Evolutionary conservation across 2,888 invertebrate genomes (phyloP), one percentile per base, ranked within the genome.

Genomic region (Tachina grossa): DNA sequence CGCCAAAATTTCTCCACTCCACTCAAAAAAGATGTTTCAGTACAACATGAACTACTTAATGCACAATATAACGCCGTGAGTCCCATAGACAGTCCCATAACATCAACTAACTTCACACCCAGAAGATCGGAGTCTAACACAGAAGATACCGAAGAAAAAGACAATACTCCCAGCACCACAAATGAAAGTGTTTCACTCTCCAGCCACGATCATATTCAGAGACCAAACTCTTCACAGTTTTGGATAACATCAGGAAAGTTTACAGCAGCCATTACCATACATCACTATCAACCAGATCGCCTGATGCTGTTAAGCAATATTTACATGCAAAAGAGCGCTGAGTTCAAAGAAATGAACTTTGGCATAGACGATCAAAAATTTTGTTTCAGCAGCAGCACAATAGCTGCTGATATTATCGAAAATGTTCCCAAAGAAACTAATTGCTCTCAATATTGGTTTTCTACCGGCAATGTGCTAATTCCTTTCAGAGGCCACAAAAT

Each of bases 401-500:
- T 74, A 10, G 49, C 83, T 1, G 82, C 87, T n/a, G 83, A 87
- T 0, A 72, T 90, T 47, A 88, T 89, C 0, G 88, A 88, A 41
- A 87, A 88, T 5, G 85, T 90, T 0, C 89, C 90, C 0, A 87
- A 87, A 9, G 81, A 83, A 0, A 87, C 89, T 41, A 90, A 88
- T 4, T 88, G 88, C 75, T 92, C 92, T 0, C 90, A 92, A 11
- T 92, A 90, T 63, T 92, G 92, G 92, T 91, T 92, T 78, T 90
- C 91, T 14, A 90, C 88, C 10, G 91, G 91, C 0, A 90, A 91
- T 72, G 68, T 91, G 43, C 87, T 91, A 0, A 89, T 92, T 59
- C 90, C 92, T 0, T 92, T 92, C 75, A 90, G 88, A 13, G 92
- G 92, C 45, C 89, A 90, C 55, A 87, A 81, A 47, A 88, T 92